Percentiles rank a stretch among this genome's conserved stretches.
These are phyloP conservation scores for Dipodomys ordii DNA, from an alignment of 2,113 vertebrate species.

Conservation along the genomic window DNA sequence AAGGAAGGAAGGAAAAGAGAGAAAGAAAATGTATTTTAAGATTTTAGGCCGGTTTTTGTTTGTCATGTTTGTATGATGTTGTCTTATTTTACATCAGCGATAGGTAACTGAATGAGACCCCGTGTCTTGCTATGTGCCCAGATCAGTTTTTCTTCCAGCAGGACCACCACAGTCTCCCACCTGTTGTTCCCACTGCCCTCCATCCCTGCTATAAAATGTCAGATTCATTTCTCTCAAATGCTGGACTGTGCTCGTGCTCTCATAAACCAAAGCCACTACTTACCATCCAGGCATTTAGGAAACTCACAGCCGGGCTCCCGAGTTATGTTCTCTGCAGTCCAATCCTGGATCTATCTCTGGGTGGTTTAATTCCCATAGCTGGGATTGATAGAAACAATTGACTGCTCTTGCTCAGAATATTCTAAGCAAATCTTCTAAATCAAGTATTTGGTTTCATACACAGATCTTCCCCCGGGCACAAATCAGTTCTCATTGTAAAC, in stretches of 20 bases:
- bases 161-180: too few species aligned
- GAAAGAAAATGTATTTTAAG: neutral
- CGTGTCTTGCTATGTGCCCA: neutral
- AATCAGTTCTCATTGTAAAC: neutral
- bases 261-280: neutral
- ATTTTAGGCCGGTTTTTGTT: neutral
- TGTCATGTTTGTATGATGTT: neutral
- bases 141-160: neutral
- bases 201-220: neutral
- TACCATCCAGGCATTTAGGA: constrained; percentile 6
- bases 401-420: neutral
- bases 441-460: neutral
- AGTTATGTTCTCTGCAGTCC: neutral
- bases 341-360: neutral
- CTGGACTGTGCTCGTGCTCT: neutral
- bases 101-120: neutral
- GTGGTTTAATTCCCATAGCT: neutral
- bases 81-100: neutral
- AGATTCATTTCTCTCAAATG: neutral
- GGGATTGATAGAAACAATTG: neutral
- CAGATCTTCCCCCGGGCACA: neutral
- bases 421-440: constrained; percentile 1
- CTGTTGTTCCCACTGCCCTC: neutral
- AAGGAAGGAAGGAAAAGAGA: neutral
- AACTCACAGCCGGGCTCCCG: neutral